A percentile compares a stretch with the other conserved stretches of the same genome.
These are phyloP conservation scores for Acrocephalus arundinaceus DNA, from an alignment of 2,113 vertebrate species.

Conservation along the genomic window DNA sequence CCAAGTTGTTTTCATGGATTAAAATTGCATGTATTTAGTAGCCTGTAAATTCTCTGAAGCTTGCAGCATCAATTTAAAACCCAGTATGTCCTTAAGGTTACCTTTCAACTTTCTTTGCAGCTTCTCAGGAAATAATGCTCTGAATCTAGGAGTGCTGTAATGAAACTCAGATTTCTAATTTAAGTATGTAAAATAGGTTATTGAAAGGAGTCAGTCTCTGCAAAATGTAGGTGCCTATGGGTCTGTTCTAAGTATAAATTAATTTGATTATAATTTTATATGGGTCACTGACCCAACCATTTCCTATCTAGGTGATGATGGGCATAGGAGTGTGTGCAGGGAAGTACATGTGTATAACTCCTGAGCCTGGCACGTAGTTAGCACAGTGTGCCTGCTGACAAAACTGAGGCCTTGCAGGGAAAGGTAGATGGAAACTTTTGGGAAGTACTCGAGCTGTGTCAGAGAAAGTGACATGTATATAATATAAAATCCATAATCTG, in stretches of 20 bases:
- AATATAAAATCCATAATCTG: not conserved
- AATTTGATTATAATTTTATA: not conserved
- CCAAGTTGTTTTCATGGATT: not conserved
- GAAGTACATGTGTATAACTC: not conserved
- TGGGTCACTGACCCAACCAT: not conserved
- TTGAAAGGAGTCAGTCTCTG: not conserved
- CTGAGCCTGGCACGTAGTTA: not conserved
- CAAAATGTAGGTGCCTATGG: not conserved
- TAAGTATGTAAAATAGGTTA: not conserved
- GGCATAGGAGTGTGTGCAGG: no score
- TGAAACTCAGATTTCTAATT: not conserved
- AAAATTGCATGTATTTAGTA: not conserved
- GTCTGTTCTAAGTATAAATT: not conserved
- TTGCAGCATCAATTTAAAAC: not conserved
- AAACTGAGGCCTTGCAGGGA: not conserved
- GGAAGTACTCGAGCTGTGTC: not conserved
- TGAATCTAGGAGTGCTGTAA: not conserved
- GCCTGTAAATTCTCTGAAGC: not conserved
- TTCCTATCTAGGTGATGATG: not conserved
- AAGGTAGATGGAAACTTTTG: not conserved
- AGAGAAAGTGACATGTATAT: not conserved
- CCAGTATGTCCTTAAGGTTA: not conserved
- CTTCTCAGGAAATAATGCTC: not conserved
- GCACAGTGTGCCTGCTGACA: not conserved
- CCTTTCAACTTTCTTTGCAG: not conserved